Evolutionary conservation across 1,140 invertebrate species (phyloP).

Genomic region (Orchesella cincta): DNA sequence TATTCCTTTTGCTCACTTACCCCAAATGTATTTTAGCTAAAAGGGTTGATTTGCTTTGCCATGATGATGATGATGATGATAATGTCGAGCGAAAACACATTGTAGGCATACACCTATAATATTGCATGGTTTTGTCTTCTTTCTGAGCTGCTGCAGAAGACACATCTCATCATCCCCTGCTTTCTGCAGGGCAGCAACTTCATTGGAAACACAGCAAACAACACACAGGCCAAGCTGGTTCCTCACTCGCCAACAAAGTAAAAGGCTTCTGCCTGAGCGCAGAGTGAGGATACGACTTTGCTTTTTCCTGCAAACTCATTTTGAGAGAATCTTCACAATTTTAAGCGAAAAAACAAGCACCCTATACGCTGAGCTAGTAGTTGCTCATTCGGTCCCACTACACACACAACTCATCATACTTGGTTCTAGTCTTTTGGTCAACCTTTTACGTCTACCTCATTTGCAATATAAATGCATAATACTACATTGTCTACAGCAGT

Average conservation of each 20-base stretch:
- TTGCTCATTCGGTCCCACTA: constrained; percentile 22
- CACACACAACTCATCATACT: constrained; percentile 2
- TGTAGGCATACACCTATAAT: too few relatives aligned
- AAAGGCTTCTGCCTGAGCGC: too few relatives aligned
- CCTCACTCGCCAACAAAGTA: not conserved
- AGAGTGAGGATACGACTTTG: constrained; percentile 1
- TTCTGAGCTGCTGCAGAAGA: too few relatives aligned
- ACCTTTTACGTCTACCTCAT: constrained; percentile 5
- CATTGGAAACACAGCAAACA: not conserved
- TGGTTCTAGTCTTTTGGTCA: constrained; percentile 23
- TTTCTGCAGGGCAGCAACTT: too few relatives aligned
- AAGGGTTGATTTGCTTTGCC: constrained; percentile 45
- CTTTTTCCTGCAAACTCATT: constrained; percentile 21
- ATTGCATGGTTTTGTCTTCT: too few relatives aligned
- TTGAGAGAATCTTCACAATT: constrained; percentile 8
- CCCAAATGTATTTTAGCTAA: constrained; percentile 42
- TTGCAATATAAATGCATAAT: too few relatives aligned
- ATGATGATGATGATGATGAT: constrained; percentile 16
- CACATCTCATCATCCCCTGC: not conserved
- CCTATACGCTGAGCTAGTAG: not conserved
- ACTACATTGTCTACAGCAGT: too few relatives aligned
- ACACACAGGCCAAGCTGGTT: not conserved
- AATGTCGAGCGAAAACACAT: not conserved
- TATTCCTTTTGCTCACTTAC: not conserved
- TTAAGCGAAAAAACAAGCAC: constrained; percentile 21